Conservation (phyloP, 2,888 invertebrate species). For the Marasmarcha lunaedactyla region DNA sequence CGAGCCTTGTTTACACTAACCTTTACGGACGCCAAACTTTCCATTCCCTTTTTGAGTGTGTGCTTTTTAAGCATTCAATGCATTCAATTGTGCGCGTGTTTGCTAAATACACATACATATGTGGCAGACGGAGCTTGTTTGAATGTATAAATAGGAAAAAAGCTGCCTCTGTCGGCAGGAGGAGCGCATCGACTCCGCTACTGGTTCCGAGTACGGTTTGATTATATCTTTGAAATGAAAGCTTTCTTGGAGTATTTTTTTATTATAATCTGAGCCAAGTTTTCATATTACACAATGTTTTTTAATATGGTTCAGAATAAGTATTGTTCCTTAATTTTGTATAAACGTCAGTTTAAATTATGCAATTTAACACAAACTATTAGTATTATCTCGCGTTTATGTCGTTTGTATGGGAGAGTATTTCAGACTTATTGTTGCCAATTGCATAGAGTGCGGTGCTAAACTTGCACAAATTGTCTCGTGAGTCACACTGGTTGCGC, state of each 20-base stretch:
- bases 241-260: too few relatives aligned
- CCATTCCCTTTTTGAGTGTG: conserved; percentile 13
- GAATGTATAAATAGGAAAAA: conserved; percentile 28
- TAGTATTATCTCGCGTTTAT: too few relatives aligned
- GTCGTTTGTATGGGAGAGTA: too few relatives aligned
- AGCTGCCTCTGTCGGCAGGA: conserved; percentile 20
- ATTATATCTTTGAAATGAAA: too few relatives aligned
- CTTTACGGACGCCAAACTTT: neutral
- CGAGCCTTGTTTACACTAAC: too few relatives aligned
- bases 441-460: conserved; percentile 31
- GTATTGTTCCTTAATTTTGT: too few relatives aligned
- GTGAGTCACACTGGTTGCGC: conserved; percentile 45
- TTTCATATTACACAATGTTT: too few relatives aligned
- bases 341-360: too few relatives aligned
- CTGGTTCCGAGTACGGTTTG: conserved; percentile 17
- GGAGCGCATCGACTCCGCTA: conserved; percentile 36
- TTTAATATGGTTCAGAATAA: too few relatives aligned
- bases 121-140: conserved; percentile 11
- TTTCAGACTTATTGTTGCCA: too few relatives aligned
- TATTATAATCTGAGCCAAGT: too few relatives aligned
- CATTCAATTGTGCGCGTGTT: neutral
- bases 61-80: conserved; percentile 11
- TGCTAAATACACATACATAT: neutral
- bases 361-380: too few relatives aligned
- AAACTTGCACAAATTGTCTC: conserved; percentile 45